phyloP scores from a whole-genome alignment of 1,140 invertebrate species.

The Penaeus chinensis region DNA sequence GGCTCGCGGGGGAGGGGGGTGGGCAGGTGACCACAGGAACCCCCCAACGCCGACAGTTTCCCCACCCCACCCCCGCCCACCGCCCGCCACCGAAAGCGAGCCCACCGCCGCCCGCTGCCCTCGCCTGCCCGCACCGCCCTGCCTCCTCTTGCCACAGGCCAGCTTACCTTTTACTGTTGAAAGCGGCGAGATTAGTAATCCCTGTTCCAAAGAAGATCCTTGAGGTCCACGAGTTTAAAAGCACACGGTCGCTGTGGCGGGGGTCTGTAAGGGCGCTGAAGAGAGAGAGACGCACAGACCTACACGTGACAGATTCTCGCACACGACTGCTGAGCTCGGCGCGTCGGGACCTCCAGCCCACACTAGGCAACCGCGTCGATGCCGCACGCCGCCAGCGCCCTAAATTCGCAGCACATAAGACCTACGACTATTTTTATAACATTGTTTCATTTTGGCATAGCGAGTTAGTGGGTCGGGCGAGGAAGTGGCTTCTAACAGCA shows the following conservation, averaged over 20 bases:
- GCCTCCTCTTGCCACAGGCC: conserved; percentile 4
- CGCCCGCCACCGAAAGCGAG: conserved; percentile 6
- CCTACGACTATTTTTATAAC: conserved; percentile 39
- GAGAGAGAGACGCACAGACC: conserved; percentile 30
- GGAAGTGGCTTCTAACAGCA: no score
- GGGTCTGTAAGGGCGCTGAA: conserved; percentile 44
- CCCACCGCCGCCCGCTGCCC: background rate
- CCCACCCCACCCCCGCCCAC: background rate
- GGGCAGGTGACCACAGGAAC: conserved; percentile 37
- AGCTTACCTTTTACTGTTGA: no score
- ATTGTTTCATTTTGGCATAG: conserved; percentile 44
- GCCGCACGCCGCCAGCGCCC: conserved; percentile 33
- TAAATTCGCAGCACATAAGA: conserved; percentile 38
- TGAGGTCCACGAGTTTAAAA: background rate
- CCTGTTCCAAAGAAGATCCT: conserved; percentile 29
- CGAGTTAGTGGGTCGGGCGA: background rate
- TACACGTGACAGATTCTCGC: conserved; percentile 28
- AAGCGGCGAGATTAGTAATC: conserved; percentile 1
- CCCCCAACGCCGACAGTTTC: background rate
- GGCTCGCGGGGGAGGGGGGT: background rate
- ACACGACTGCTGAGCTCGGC: conserved; percentile 27
- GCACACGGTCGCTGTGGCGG: conserved; percentile 1
- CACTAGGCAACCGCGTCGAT: conserved; percentile 33
- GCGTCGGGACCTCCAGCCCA: background rate
- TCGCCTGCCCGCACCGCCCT: background rate